Conservation (phyloP, 2,113 vertebrate genomes). For the Seriola rivoliana region DNA sequence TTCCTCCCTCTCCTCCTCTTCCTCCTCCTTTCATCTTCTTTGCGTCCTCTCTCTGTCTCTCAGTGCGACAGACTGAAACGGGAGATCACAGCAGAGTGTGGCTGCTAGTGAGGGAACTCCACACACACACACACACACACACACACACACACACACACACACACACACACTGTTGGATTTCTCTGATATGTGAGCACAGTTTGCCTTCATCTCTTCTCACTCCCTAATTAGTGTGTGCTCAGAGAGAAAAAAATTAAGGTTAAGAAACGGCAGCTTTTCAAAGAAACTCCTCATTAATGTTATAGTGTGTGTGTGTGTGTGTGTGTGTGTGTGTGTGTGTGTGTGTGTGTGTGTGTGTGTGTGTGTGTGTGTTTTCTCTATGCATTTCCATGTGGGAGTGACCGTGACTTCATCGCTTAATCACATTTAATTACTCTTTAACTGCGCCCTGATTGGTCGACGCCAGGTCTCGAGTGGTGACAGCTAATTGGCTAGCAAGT, state of each 20-base stretch:
- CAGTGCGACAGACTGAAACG: slow-evolving; percentile 42
- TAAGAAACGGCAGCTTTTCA: slow-evolving; percentile 15
- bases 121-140: slow-evolving; percentile 24
- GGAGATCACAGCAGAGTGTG: slow-evolving; percentile 49
- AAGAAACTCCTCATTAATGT: slow-evolving; percentile 14
- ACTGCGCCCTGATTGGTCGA: slow-evolving; percentile 1
- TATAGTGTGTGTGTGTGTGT: not conserved
- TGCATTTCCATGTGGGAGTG: not conserved
- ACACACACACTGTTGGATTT: not conserved
- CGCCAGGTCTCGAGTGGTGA: fast-evolving
- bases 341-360: not conserved
- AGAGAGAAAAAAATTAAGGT: not conserved
- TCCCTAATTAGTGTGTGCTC: slow-evolving; percentile 43
- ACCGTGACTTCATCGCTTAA: not conserved
- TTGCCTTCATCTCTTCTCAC: slow-evolving; percentile 33
- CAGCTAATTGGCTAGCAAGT: slow-evolving; percentile 8
- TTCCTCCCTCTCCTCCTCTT: not conserved
- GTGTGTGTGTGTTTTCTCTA: not conserved
- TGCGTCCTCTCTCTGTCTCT: slow-evolving; percentile 13
- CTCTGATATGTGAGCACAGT: slow-evolving; percentile 3
- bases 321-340: slow-evolving; percentile 2
- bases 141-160: slow-evolving; percentile 25
- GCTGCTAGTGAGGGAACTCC: slow-evolving; percentile 26
- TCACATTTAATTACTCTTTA: slow-evolving; percentile 16
- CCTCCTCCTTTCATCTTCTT: not conserved